Conservation (phyloP, 1,140 invertebrate genomes). For the Lordiphosa clarofinis region DNA sequence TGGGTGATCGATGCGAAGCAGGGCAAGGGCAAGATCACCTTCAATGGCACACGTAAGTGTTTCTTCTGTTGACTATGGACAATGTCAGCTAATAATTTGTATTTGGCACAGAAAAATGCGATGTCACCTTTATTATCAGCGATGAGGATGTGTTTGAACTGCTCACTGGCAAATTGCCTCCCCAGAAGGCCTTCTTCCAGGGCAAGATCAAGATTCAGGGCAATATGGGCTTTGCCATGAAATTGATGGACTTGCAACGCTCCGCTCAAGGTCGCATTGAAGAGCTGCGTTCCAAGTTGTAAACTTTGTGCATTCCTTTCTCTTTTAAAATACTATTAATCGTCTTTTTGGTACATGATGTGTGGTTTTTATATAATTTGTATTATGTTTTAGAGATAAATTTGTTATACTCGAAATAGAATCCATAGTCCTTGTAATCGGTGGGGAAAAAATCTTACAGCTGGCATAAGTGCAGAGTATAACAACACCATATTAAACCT, state of each 20-base stretch:
- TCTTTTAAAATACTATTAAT: slow-evolving; percentile 9
- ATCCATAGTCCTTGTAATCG: too few species aligned
- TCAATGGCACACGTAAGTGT: slow-evolving; percentile 86
- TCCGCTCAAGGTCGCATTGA: slow-evolving; percentile 87
- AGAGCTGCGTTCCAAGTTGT: slow-evolving; percentile 87
- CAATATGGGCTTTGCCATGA: slow-evolving; percentile 98
- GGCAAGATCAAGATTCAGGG: slow-evolving; percentile 93
- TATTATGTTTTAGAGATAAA: not conserved
- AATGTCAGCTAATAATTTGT: not conserved
- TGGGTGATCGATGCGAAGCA: slow-evolving; percentile 96
- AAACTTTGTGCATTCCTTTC: slow-evolving; percentile 73
- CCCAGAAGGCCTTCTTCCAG: slow-evolving; percentile 98
- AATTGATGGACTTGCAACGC: slow-evolving; percentile 91
- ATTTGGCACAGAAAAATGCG: slow-evolving; percentile 86
- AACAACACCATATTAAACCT: too few species aligned
- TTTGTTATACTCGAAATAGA: too few species aligned
- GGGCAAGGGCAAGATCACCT: slow-evolving; percentile 91
- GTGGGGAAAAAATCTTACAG: too few species aligned
- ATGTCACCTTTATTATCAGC: slow-evolving; percentile 93
- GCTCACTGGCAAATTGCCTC: slow-evolving; percentile 93
- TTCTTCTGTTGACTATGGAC: not conserved
- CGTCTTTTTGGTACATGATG: slow-evolving; percentile 11
- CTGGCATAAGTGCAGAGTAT: too few species aligned
- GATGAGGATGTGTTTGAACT: slow-evolving; percentile 93
- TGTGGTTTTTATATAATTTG: slow-evolving; percentile 6